Evolutionary conservation across 2,113 vertebrate species (phyloP), one percentile per base, ranked within the genome.

Genomic region (Colossoma macropomum): DNA sequence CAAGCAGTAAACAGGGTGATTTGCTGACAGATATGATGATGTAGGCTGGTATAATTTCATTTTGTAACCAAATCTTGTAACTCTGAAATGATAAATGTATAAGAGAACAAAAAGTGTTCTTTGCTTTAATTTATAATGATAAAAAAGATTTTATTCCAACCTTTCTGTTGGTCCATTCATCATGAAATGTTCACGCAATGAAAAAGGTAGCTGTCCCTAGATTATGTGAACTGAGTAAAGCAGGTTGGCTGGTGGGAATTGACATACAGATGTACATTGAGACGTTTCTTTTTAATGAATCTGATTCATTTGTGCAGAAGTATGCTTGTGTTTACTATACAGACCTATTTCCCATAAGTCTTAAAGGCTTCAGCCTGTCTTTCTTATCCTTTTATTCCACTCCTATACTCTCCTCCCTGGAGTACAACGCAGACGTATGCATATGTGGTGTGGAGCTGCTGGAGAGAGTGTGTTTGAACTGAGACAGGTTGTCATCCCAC

Each of bases 401-500:
- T 77, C 66, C 38, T 62, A 62, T 38, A 71, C 65, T 48, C 69
- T 77, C n/a, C 74, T 77, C 81, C 41, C 81, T 62, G 81, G 81
- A 77, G 75, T 62, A 83, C 23, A 27, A 83, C 41, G 45, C 80
- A 68, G 80, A 54, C 60, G 17, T 56, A 75, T 73, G 69, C 81
- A 69, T 60, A 77, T 77, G 74, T 71, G 66, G 65, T 77, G 65
- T 62, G 54, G 71, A 70, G 32, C 48, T 65, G 66, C 65, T 56
- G 45, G 81, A 83, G 81, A 83, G 75, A 71, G 69, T 66, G 69
- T 70, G 75, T 83, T 83, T 77, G 52, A 77, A 71, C 65, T 23
- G 50, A 83, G 81, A 83, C 81, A 83, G 75, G 65, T 83, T 83
- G 81, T 83, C 81, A 77, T 27, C 34, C 81, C 74, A 62, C 65